Evolutionary conservation across 2,797 vertebrate species (phyloP).

Genomic region (Enteromius treurensis): DNA sequence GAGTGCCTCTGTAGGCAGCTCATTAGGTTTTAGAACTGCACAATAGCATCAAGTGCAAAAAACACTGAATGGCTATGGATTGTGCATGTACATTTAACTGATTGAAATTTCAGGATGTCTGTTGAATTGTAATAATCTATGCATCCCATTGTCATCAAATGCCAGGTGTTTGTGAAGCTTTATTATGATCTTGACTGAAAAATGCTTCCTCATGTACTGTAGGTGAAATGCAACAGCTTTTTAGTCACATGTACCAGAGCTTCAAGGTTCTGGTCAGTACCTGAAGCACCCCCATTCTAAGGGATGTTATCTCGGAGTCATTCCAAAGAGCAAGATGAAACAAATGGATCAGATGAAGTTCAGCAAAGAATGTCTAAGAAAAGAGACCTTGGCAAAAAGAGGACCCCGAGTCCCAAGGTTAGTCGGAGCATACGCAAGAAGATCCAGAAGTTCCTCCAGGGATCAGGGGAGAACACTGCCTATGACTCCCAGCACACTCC

Average conservation of each 20-base stretch:
- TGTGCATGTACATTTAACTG: neutral
- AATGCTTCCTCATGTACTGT: constrained; percentile 27
- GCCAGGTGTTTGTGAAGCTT: neutral
- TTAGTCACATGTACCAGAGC: constrained; percentile 44
- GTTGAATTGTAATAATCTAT: constrained; percentile 1
- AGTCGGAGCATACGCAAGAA: constrained; percentile 71
- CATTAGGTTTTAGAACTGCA: neutral
- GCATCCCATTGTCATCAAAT: constrained; percentile 4
- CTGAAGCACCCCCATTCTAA: constrained; percentile 51
- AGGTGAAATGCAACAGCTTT: constrained; percentile 42
- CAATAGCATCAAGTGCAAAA: neutral
- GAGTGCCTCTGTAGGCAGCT: no score
- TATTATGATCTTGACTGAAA: constrained; percentile 32
- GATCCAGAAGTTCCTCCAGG: constrained; percentile 81
- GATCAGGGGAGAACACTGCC: constrained; percentile 71
- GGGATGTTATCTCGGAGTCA: constrained; percentile 84
- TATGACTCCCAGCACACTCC: constrained; percentile 70
- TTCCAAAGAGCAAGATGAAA: constrained; percentile 77
- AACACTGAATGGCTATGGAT: neutral
- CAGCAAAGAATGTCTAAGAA: constrained; percentile 71
- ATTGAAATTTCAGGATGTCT: neutral
- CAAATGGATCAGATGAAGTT: constrained; percentile 67
- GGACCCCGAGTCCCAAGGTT: constrained; percentile 73
- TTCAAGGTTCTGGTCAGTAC: constrained; percentile 49
- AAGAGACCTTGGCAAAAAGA: constrained; percentile 74